phyloP scores from a whole-genome alignment of 2,113 vertebrate genomes.

The Seriola quinqueradiata region DNA sequence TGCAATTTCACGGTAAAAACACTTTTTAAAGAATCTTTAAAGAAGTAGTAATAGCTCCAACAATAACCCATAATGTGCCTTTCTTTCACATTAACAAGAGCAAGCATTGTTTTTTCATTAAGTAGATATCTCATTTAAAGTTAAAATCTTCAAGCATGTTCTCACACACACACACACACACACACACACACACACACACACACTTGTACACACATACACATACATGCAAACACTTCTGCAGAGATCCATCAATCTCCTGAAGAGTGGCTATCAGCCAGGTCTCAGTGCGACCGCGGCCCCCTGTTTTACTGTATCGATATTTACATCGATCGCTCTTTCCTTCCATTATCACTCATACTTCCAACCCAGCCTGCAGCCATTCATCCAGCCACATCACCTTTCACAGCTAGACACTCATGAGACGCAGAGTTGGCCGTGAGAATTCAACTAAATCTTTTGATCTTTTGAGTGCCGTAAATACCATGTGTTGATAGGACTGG shows the following conservation, averaged over 20 bases:
- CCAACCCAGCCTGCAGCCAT: slow-evolving; percentile 53
- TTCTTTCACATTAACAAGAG: slow-evolving; percentile 12
- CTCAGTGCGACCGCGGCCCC: slow-evolving; percentile 39
- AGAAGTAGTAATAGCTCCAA: background rate
- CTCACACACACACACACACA: slow-evolving; percentile 5
- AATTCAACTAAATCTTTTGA: slow-evolving; percentile 56
- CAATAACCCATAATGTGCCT: slow-evolving; percentile 16
- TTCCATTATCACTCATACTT: slow-evolving; percentile 76
- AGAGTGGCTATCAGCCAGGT: slow-evolving; percentile 61
- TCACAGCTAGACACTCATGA: slow-evolving; percentile 54
- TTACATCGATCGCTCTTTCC: slow-evolving; percentile 74
- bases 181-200: slow-evolving; percentile 3
- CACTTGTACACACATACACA: background rate
- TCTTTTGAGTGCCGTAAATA: slow-evolving; percentile 40
- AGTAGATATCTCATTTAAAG: slow-evolving; percentile 24
- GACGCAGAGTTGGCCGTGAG: slow-evolving; percentile 8
- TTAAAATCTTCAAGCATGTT: slow-evolving; percentile 18
- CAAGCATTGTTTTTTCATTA: slow-evolving; percentile 11
- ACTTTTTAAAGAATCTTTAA: background rate
- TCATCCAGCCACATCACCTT: slow-evolving; percentile 56
- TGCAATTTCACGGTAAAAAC: background rate
- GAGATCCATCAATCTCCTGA: slow-evolving; percentile 48
- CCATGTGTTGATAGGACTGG: slow-evolving; percentile 23
- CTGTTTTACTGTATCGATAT: slow-evolving; percentile 80
- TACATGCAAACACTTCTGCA: background rate